A percentile compares a stretch with the other conserved stretches of the same genome.
phyloP scores from a whole-genome alignment of 2,113 vertebrate species.

The Oceanites oceanicus region DNA sequence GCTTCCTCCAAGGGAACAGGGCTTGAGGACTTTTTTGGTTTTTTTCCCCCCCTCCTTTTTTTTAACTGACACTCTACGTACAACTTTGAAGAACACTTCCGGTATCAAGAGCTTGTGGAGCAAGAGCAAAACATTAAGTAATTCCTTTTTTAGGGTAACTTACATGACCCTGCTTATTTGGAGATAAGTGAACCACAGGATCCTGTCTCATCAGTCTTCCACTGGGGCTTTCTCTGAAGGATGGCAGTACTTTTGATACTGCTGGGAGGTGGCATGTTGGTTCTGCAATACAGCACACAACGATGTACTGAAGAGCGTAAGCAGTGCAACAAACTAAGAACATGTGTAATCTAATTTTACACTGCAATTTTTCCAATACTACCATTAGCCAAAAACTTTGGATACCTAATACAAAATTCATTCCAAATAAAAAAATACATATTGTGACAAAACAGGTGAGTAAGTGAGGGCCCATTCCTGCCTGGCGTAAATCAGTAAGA shows the following conservation, averaged over 20 bases:
- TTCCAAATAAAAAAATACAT: not conserved
- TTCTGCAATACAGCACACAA: conserved; percentile 80
- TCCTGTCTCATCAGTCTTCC: conserved; percentile 88
- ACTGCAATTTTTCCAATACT: not conserved
- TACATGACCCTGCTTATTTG: conserved; percentile 90
- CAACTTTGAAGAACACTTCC: not conserved
- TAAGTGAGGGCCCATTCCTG: not conserved
- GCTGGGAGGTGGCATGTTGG: conserved; percentile 83
- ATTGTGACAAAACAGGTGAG: not conserved
- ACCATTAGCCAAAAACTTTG: not conserved
- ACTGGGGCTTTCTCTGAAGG: conserved; percentile 88
- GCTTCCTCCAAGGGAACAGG: not conserved
- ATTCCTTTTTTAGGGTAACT: conserved; percentile 40
- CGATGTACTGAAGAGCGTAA: not conserved
- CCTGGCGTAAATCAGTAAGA: not conserved
- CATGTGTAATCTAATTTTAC: not conserved
- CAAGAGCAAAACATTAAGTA: not conserved
- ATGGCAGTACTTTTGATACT: conserved; percentile 87
- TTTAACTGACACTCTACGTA: not conserved
- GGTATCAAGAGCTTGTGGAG: not conserved
- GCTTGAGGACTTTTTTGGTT: not conserved
- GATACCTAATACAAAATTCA: not conserved
- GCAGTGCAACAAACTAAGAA: not conserved
- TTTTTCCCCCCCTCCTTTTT: not conserved
- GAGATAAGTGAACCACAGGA: conserved; percentile 85